These are phyloP conservation scores for Nemurella pictetii DNA, from an alignment of 2,888 invertebrate genomes.

Conservation along the genomic window DNA sequence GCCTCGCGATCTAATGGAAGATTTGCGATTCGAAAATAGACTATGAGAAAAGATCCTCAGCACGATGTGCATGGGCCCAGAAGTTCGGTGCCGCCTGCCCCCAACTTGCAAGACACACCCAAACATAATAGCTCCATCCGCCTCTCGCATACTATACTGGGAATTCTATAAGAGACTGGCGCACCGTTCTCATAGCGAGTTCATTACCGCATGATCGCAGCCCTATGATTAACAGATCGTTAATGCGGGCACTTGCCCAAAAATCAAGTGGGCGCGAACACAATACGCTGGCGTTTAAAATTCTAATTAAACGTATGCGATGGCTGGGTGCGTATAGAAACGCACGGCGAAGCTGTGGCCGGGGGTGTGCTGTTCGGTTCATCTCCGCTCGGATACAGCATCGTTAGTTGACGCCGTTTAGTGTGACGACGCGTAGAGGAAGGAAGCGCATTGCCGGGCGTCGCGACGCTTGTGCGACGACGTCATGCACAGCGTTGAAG, in stretches of 20 bases:
- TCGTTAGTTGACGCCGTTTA: not conserved
- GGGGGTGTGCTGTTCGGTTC: not conserved
- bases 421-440: not conserved
- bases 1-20: not conserved
- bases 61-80: too few species aligned
- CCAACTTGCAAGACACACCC: not conserved
- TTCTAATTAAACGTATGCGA: not conserved
- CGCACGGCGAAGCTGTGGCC: not conserved
- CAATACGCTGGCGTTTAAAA: not conserved
- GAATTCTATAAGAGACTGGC: not conserved
- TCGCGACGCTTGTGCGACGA: not conserved
- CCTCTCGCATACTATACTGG: not conserved
- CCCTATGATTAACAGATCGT: not conserved
- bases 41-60: not conserved
- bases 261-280: not conserved
- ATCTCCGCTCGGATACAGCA: not conserved
- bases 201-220: not conserved
- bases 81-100: not conserved
- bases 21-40: not conserved
- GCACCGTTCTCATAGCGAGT: not conserved
- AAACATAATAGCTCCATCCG: not conserved
- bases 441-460: not conserved
- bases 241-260: not conserved
- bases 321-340: not conserved
- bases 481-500: not conserved